Base-by-base conservation (phyloP, 1,140 invertebrate species). In the Ceratosolen solmsi region DNA sequence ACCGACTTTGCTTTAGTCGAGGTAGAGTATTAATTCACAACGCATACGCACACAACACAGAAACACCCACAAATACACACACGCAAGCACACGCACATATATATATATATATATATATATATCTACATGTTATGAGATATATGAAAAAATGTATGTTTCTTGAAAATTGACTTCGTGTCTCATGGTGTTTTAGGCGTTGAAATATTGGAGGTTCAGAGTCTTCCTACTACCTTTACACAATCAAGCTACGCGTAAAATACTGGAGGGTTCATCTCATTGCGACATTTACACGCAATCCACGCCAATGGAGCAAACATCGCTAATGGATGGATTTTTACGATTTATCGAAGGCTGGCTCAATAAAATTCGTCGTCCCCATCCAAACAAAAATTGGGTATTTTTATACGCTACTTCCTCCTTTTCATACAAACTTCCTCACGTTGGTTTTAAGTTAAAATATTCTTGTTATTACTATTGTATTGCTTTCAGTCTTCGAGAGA, bases 191-290 rank as follows among this genome's bases (percentile, higher is more conserved):
- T 82, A 96, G 95, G 93, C 94, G 17, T 92, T 98, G 1, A 99
- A 99, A 92, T 99, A 96, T 90, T 99, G 98, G 98, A 93, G 98
- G 83, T 97, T 98, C 89, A 93, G 98, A 38, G 95, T 99, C 84
- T 95, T 97, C 83, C 88, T 99, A 9, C 88, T 99, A 63, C 98
- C 98, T 4, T 89, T 95, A 9, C 93, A 94, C 83, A 96, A 95
- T 87, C 90, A 93, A 30, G 94, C 94, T 0, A 96, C 95, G 1
- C 95, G 94, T 84, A 94, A 94, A 87, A 96, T 96, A 63, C 89
- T 95, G 1, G 94, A 94, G 56, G 95, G 94, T 22, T 92, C 93
- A 3, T 90, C 93, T 51, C 94, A 95, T 84, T 97, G 96, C 88
- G 96, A 98, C 90, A 95, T 98, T 68, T 98, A 98, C 87, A 90